Conservation (phyloP, 2,888 invertebrate species). For the Caenorhabditis becei region DNA sequence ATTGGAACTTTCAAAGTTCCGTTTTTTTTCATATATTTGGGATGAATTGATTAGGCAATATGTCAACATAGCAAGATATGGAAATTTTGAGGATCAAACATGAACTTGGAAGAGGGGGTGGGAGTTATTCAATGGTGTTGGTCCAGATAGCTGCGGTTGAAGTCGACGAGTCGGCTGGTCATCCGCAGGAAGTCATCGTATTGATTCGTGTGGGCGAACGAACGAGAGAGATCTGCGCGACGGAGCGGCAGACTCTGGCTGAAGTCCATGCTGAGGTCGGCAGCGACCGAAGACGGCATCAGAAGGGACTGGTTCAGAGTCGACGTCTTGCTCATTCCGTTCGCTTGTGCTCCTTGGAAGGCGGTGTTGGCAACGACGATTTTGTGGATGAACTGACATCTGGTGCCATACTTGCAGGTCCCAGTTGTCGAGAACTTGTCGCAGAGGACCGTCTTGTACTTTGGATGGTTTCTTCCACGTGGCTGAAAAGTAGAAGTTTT, state of each 20-base stretch:
- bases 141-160: slow-evolving; percentile 15
- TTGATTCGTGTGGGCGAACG: slow-evolving; percentile 42
- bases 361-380: slow-evolving; percentile 25
- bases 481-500: slow-evolving; percentile 58
- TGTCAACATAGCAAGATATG: slow-evolving; percentile 9
- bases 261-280: slow-evolving; percentile 41
- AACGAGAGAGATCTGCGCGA: slow-evolving; percentile 40
- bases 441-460: slow-evolving; percentile 74
- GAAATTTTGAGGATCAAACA: slow-evolving; percentile 4
- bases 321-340: slow-evolving; percentile 18
- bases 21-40: no score
- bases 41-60: slow-evolving; percentile 49
- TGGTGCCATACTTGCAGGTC: slow-evolving; percentile 64
- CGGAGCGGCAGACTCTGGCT: slow-evolving; percentile 49
- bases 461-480: slow-evolving; percentile 72
- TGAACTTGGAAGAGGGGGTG: neutral
- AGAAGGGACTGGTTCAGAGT: slow-evolving; percentile 41
- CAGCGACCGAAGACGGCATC: slow-evolving; percentile 14
- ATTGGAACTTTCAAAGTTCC: no score
- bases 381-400: slow-evolving; percentile 70
- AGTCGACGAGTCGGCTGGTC: slow-evolving; percentile 18
- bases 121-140: neutral
- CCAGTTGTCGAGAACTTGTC: slow-evolving; percentile 71
- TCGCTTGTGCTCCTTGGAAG: slow-evolving; percentile 30
- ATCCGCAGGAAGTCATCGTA: slow-evolving; percentile 22